Evolutionary conservation across 2,888 invertebrate genomes (phyloP).

Genomic region (Stramonita haemastoma): DNA sequence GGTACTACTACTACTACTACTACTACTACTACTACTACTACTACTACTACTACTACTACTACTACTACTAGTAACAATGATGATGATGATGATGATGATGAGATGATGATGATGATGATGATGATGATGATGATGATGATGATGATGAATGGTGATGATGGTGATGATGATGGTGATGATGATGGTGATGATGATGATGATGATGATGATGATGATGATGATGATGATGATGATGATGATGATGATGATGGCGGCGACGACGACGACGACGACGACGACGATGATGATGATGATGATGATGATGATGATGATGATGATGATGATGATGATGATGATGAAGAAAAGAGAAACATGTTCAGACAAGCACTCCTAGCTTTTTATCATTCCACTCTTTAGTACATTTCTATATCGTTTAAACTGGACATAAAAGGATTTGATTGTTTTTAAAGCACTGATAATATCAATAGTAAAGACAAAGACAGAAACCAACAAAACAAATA

Average conservation of each 20-base stretch:
- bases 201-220: slow-evolving; percentile 18
- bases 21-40: too few species aligned
- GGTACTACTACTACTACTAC: too few species aligned
- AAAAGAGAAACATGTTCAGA: too few species aligned
- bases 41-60: too few species aligned
- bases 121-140: too few species aligned
- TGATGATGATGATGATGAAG: slow-evolving; percentile 30
- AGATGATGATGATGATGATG: slow-evolving; percentile 17
- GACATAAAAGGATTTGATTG: too few species aligned
- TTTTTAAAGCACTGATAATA: too few species aligned
- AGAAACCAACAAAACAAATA: too few species aligned
- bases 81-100: slow-evolving; percentile 39
- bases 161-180: slow-evolving; percentile 29
- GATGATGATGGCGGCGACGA: slow-evolving; percentile 31
- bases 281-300: slow-evolving; percentile 33
- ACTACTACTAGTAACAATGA: background rate
- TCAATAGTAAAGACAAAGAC: too few species aligned
- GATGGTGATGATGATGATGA: slow-evolving; percentile 39
- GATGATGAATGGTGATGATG: slow-evolving; percentile 20
- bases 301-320: slow-evolving; percentile 34
- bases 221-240: slow-evolving; percentile 25
- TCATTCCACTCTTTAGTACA: too few species aligned
- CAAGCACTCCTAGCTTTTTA: too few species aligned
- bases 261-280: slow-evolving; percentile 16
- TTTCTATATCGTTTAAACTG: too few species aligned